phyloP scores from a whole-genome alignment of 2,888 invertebrate genomes.

The Xestia rhomboidea region DNA sequence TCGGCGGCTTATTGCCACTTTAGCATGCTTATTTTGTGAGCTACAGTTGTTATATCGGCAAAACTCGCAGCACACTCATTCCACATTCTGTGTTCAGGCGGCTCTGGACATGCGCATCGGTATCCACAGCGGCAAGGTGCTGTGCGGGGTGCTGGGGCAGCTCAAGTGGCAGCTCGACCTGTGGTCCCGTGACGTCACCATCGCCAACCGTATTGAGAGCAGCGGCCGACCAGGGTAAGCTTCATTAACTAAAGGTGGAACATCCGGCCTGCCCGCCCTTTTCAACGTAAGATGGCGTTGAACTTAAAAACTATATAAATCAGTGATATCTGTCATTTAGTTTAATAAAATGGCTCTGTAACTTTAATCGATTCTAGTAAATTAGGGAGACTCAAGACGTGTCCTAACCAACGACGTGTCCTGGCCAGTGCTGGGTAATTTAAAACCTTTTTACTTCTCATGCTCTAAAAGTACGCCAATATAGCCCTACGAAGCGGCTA shows the following conservation, averaged over 20 bases:
- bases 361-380: too few relatives aligned
- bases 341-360: neutral
- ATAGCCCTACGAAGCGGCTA: too few relatives aligned
- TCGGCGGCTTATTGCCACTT: neutral
- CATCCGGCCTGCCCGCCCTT: neutral
- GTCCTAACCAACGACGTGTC: neutral
- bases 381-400: neutral
- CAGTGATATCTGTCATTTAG: neutral
- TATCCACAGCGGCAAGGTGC: constrained; percentile 98
- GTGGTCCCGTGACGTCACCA: constrained; percentile 98
- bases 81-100: constrained; percentile 12
- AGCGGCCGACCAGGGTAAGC: constrained; percentile 98
- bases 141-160: constrained; percentile 98
- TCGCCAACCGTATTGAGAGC: constrained; percentile 99
- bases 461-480: too few relatives aligned
- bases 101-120: constrained; percentile 98
- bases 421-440: neutral
- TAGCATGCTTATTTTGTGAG: neutral
- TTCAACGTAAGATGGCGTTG: neutral
- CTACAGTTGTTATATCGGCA: neutral
- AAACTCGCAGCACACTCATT: neutral
- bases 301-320: neutral
- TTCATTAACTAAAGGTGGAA: neutral
- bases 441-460: too few relatives aligned
- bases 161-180: constrained; percentile 98